Conservation (phyloP, 2,797 vertebrate species). For the Sebastes oblongus region DNA sequence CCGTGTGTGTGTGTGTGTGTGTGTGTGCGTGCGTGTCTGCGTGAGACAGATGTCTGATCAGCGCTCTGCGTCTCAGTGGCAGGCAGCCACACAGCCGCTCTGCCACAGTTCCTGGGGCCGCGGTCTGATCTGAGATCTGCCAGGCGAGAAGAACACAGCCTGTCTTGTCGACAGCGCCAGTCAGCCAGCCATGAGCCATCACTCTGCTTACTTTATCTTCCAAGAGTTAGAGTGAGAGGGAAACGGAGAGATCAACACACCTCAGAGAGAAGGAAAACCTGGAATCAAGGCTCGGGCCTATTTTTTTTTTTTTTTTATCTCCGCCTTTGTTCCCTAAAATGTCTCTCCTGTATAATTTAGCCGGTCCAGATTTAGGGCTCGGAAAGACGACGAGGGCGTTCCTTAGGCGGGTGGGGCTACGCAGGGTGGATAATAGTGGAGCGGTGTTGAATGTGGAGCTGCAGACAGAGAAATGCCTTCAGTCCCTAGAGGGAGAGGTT, state of each 20-base stretch:
- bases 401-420: constrained; percentile 63
- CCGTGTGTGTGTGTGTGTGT: neutral
- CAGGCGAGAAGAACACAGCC: constrained; percentile 41
- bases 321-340: constrained; percentile 51
- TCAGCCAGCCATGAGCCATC: constrained; percentile 46
- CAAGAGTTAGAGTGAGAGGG: constrained; percentile 14
- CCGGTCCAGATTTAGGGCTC: constrained; percentile 71
- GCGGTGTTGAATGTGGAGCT: constrained; percentile 60
- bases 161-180: constrained; percentile 33
- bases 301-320: constrained; percentile 21
- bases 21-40: neutral
- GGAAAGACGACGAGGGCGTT: constrained; percentile 67
- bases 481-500: constrained; percentile 61
- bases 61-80: constrained; percentile 31
- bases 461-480: constrained; percentile 68
- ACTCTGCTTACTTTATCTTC: constrained; percentile 56
- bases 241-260: constrained; percentile 28
- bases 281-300: constrained; percentile 19
- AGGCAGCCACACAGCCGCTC: constrained; percentile 39
- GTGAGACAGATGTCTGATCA: constrained; percentile 65
- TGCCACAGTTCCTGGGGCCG: constrained; percentile 45
- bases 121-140: constrained; percentile 66
- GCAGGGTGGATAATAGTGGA: constrained; percentile 61
- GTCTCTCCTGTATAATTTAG: constrained; percentile 77
- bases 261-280: constrained; percentile 22